Conservation (phyloP, 2,888 invertebrate species). For the Orthosia incerta region DNA sequence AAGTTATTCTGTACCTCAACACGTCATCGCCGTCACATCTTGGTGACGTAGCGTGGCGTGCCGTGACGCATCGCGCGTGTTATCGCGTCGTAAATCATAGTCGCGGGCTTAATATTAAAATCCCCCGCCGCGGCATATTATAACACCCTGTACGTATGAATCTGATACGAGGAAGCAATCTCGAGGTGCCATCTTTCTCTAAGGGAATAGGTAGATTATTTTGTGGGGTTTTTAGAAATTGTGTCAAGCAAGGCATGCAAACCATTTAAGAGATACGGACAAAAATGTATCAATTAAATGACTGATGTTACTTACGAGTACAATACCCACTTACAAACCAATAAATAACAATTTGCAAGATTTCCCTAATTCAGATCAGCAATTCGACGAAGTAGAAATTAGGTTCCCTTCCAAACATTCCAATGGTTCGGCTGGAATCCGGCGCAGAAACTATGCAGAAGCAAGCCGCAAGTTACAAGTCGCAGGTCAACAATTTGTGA, state of each 20-base stretch:
- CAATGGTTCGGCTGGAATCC: not conserved
- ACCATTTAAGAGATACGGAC: not conserved
- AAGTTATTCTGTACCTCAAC: not conserved
- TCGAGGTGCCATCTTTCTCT: not conserved
- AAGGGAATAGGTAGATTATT: not conserved
- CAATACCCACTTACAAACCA: not conserved
- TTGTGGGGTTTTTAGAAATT: not conserved
- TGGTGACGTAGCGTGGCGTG: slow-evolving; percentile 31
- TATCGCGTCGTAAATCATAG: slow-evolving; percentile 74
- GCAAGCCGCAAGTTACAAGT: not conserved
- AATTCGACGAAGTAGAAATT: not conserved
- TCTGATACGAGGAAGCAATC: slow-evolving; percentile 13
- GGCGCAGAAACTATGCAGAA: not conserved
- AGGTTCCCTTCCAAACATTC: not conserved
- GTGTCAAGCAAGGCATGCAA: not conserved
- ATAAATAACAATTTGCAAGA: not conserved
- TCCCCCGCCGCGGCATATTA: slow-evolving; percentile 42
- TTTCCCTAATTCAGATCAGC: not conserved
- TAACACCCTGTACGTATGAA: slow-evolving; percentile 3
- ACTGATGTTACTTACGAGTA: not conserved
- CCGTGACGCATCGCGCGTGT: slow-evolving; percentile 57
- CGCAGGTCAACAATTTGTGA: not conserved
- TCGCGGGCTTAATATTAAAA: slow-evolving; percentile 59
- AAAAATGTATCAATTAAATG: not conserved
- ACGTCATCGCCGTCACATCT: slow-evolving; percentile 7